Percentiles rank a stretch among this genome's conserved stretches.
Evolutionary conservation across 2,113 vertebrate species (phyloP).

Genomic region (Pelecanoides urinatrix): DNA sequence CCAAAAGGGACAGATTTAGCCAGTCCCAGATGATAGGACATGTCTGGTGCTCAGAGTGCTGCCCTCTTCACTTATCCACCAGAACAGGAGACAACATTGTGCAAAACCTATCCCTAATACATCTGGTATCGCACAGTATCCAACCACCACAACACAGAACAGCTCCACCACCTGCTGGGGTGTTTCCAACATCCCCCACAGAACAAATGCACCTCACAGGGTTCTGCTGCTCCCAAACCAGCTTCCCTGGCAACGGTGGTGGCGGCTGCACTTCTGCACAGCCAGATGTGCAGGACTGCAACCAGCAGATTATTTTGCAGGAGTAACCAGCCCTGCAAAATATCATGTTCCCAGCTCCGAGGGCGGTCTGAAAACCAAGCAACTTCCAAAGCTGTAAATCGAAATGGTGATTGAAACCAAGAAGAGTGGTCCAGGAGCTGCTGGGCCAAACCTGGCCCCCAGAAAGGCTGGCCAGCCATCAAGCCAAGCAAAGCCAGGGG

Average conservation of each 20-base stretch:
- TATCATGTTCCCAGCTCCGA: accelerated
- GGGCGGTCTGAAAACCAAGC: not conserved
- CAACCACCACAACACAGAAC: not conserved
- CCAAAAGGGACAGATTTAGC: not conserved
- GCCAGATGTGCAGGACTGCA: not conserved
- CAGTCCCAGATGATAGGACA: not conserved
- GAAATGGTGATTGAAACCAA: not conserved
- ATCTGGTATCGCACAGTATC: not conserved
- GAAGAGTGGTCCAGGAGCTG: not conserved
- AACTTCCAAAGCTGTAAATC: not conserved
- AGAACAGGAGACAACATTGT: accelerated
- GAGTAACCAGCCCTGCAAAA: not conserved
- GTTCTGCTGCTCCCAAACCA: not conserved
- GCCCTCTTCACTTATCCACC: not conserved
- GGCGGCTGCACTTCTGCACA: not conserved
- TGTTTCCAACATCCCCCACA: not conserved
- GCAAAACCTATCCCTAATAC: not conserved
- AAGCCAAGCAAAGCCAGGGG: not conserved
- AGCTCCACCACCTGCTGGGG: not conserved
- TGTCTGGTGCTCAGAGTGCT: not conserved
- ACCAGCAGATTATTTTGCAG: not conserved
- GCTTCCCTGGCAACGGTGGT: not conserved
- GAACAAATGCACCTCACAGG: not conserved
- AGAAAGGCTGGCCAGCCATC: not conserved
- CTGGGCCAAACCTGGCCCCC: not conserved